A percentile compares a stretch with the other conserved stretches of the same genome.
Evolutionary conservation across 1,140 invertebrate genomes (phyloP).

Genomic region (Drosophila kanapiae): DNA sequence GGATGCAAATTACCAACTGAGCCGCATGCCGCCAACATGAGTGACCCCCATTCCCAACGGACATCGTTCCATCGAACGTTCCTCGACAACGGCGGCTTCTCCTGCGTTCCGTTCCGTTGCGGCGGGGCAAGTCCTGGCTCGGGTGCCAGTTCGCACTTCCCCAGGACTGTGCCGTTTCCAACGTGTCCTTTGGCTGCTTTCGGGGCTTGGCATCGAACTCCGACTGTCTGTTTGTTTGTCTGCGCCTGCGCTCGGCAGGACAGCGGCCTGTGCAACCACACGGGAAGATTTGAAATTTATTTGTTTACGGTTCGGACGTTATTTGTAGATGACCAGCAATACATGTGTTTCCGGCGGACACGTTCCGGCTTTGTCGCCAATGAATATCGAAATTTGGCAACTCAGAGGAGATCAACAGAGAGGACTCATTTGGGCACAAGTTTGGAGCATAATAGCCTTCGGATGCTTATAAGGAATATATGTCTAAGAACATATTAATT

Average conservation of each 20-base stretch:
- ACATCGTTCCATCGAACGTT: conserved; percentile 27
- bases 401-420: conserved; percentile 1
- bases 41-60: conserved; percentile 38
- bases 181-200: neutral
- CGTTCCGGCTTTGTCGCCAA: conserved; percentile 11
- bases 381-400: conserved; percentile 24
- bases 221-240: conserved; percentile 43
- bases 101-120: conserved; percentile 38
- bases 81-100: neutral
- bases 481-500: too few relatives aligned
- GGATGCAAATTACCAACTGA: conserved; percentile 80
- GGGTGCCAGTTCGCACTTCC: conserved; percentile 26
- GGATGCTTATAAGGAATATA: too few relatives aligned
- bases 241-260: conserved; percentile 58
- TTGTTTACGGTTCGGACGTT: conserved; percentile 51
- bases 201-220: conserved; percentile 7
- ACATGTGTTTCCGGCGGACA: conserved; percentile 44
- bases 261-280: conserved; percentile 12
- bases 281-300: conserved; percentile 50
- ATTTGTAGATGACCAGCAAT: conserved; percentile 57
- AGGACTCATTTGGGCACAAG: neutral
- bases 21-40: conserved; percentile 42
- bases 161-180: conserved; percentile 14
- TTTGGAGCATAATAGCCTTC: neutral
- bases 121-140: conserved; percentile 6